Base-by-base conservation (phyloP, 2,888 invertebrate species). In the Vandiemenella viatica region DNA sequence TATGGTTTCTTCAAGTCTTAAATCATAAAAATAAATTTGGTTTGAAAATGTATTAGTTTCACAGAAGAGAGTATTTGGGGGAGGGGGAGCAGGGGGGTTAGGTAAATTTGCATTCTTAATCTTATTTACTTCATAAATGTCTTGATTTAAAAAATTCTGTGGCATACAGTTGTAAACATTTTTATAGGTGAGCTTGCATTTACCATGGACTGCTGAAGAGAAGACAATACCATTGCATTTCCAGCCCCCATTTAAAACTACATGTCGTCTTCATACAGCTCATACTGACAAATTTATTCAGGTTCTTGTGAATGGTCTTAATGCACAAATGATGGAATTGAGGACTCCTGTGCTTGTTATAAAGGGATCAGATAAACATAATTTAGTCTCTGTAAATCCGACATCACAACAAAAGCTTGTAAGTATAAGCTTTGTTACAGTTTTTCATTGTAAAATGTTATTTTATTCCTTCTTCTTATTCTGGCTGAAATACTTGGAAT, bases 281-380 rank as follows among this genome's bases (percentile, higher is more conserved):
- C 77, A 82, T 58, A 75, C 79, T n/a, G 72, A 85, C 56, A 93
- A 93, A 68, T 91, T 87, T 60, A 64, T 92, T 16, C 87, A 91
- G 64, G 77, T 91, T 20, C 74, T 79, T 32, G 74, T 83, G 4
- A 75, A 76, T 5, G 82, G 84, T 19, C 66, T 74, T 37, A 65
- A 67, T 22, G 55, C 53, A 50, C 67, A 67, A 49, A 56, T 60
- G 10, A 50, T 71, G 5, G 63, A 65, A 51, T 56, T 72, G 22
- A 63, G 58, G 1, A 62, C 67, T 19, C 69, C 71, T 4, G 58
- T 61, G 48, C 54, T 72, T 38, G 48, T 49, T 19, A 49, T 55
- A 19, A 62, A 58, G 49, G 72, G 75, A 43, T 76, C 75, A 56
- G 76, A 77, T 46, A 75, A 73, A 49, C 68, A 76, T n/a, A 72